phyloP scores from a whole-genome alignment of 2,113 vertebrate species.

The Zeus faber region DNA sequence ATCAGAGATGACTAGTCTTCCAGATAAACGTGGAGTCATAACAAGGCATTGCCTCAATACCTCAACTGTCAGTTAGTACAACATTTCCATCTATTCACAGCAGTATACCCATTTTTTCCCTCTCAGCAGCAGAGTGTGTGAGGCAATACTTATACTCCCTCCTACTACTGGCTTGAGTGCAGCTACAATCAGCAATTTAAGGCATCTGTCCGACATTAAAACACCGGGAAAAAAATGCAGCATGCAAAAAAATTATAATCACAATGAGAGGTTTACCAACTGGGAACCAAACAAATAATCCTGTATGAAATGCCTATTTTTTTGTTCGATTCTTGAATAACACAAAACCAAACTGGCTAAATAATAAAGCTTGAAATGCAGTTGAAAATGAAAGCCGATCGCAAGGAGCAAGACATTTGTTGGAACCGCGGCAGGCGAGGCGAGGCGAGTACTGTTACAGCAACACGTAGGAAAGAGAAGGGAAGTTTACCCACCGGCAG shows the following conservation, averaged over 20 bases:
- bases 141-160: conserved; percentile 9
- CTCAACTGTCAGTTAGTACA: conserved; percentile 13
- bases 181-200: conserved; percentile 12
- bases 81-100: conserved; percentile 6
- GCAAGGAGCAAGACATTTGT: too few species aligned
- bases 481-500: conserved; percentile 82
- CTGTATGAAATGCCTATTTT: too few species aligned
- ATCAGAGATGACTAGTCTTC: conserved; percentile 4
- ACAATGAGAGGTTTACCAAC: neutral
- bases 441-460: too few species aligned
- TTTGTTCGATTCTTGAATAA: conserved; percentile 11
- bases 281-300: neutral
- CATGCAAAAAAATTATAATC: neutral
- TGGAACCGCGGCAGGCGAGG: too few species aligned
- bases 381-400: neutral
- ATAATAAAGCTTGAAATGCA: neutral
- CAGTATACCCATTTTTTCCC: neutral
- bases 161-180: neutral
- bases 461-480: neutral
- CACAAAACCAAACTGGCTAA: neutral
- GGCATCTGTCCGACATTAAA: conserved; percentile 9
- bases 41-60: neutral
- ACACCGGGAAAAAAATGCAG: neutral
- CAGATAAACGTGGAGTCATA: conserved; percentile 35
- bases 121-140: neutral